Conservation (phyloP, 2,113 vertebrate species). For the Petrocephalus zakoni region DNA sequence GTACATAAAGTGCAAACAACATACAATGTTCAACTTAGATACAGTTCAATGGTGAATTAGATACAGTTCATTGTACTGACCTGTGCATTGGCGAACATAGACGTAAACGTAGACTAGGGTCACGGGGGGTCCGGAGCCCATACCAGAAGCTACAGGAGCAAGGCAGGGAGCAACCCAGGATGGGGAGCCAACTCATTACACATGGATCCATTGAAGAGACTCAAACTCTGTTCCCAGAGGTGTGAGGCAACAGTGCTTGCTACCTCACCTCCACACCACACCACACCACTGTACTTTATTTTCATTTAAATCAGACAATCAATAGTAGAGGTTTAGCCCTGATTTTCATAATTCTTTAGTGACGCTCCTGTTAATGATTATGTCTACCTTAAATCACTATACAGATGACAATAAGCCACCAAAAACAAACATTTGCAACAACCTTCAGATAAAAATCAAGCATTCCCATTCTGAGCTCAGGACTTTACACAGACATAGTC, state of each 20-base stretch:
- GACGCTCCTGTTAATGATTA: background rate
- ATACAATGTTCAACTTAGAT: no score
- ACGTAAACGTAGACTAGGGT: no score
- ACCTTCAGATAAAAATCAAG: background rate
- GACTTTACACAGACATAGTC: background rate
- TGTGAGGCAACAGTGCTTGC: background rate
- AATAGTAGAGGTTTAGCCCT: background rate
- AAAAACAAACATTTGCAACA: background rate
- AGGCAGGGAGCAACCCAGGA: background rate
- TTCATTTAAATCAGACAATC: background rate
- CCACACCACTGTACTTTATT: background rate
- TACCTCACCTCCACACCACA: background rate
- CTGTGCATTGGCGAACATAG: no score
- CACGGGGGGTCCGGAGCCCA: background rate
- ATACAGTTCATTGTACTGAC: no score
- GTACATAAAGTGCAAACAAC: no score
- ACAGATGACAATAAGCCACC: background rate
- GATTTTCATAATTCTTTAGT: background rate
- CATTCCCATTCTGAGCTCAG: background rate
- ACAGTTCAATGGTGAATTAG: no score
- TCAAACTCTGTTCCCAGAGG: background rate
- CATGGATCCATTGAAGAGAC: background rate
- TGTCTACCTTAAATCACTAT: background rate
- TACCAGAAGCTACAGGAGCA: background rate
- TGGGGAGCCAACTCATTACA: background rate